A percentile compares a stretch with the other conserved stretches of the same genome.
These are phyloP conservation scores for Chrysogorgia sp. DNA, from an alignment of 92 coral and sea anemone genomes.

Conservation along the genomic window DNA sequence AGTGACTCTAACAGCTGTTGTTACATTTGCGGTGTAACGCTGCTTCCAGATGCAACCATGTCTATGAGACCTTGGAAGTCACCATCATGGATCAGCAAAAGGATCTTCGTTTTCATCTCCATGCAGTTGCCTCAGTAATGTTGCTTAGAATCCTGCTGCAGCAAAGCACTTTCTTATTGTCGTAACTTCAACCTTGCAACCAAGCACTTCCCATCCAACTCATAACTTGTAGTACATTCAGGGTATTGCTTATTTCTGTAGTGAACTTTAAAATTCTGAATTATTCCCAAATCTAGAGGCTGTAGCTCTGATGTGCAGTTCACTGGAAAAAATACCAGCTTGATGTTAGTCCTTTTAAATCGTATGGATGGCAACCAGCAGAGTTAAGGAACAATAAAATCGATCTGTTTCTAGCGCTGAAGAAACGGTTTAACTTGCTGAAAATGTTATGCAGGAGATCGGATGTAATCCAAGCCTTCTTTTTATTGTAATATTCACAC, in stretches of 20 bases:
- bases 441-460: slow-evolving; percentile 37
- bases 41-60: slow-evolving; percentile 82
- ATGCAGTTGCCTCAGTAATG: slow-evolving; percentile 4
- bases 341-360: slow-evolving; percentile 19
- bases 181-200: background rate
- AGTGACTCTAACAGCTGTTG: slow-evolving; percentile 7
- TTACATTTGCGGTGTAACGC: slow-evolving; percentile 76
- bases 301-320: slow-evolving; percentile 41
- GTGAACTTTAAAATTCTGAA: slow-evolving; percentile 53
- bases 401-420: slow-evolving; percentile 39
- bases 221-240: too few species aligned
- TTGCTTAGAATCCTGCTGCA: background rate
- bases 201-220: background rate
- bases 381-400: slow-evolving; percentile 46
- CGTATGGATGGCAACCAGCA: slow-evolving; percentile 53
- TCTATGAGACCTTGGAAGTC: slow-evolving; percentile 76
- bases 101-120: slow-evolving; percentile 58
- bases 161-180: too few species aligned
- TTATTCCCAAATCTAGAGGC: slow-evolving; percentile 52
- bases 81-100: slow-evolving; percentile 66
- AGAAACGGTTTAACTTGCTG: slow-evolving; percentile 47
- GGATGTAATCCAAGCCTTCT: slow-evolving; percentile 38
- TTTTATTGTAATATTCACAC: slow-evolving; percentile 7
- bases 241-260: too few species aligned
- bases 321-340: slow-evolving; percentile 35